These are phyloP conservation scores for Upupa epops DNA, from an alignment of 2,113 vertebrate species.

Conservation along the genomic window DNA sequence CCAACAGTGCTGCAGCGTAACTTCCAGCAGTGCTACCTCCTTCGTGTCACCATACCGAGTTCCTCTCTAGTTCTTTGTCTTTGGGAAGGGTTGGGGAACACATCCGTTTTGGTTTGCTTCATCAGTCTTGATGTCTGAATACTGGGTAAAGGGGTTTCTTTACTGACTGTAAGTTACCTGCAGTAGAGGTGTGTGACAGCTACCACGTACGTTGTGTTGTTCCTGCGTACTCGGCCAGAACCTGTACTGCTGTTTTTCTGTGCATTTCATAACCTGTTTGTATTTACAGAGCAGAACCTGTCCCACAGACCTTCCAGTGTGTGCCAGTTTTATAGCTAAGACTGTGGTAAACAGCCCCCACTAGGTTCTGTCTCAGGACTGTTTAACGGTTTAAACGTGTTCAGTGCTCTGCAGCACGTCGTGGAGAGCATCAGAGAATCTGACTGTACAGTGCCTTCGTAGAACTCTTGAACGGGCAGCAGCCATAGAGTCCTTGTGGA, in stretches of 20 bases:
- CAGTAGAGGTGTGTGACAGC: not conserved
- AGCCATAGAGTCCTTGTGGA: slow-evolving; percentile 27
- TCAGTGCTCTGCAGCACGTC: slow-evolving; percentile 45
- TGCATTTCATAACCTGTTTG: slow-evolving; percentile 34
- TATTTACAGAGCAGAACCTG: slow-evolving; percentile 54
- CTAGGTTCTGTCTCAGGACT: slow-evolving; percentile 77
- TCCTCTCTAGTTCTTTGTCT: slow-evolving; percentile 29
- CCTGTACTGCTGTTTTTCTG: slow-evolving; percentile 1
- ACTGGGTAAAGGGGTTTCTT: not conserved
- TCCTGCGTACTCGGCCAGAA: not conserved
- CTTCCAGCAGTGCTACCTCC: slow-evolving; percentile 68
- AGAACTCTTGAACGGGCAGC: slow-evolving; percentile 63
- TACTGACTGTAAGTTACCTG: not conserved
- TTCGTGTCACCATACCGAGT: slow-evolving; percentile 60
- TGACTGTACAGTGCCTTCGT: slow-evolving; percentile 74
- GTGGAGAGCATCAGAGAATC: slow-evolving; percentile 39
- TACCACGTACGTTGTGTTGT: not conserved
- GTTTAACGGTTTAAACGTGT: slow-evolving; percentile 65
- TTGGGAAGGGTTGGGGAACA: slow-evolving; percentile 2
- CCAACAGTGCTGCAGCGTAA: slow-evolving; percentile 36
- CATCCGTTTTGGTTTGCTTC: not conserved
- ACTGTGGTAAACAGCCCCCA: slow-evolving; percentile 63
- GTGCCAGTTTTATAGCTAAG: slow-evolving; percentile 58
- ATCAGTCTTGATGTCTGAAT: slow-evolving; percentile 25
- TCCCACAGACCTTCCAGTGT: slow-evolving; percentile 9